These are phyloP conservation scores for Eumeta japonica DNA, from an alignment of 1,140 invertebrate species.

Conservation along the genomic window DNA sequence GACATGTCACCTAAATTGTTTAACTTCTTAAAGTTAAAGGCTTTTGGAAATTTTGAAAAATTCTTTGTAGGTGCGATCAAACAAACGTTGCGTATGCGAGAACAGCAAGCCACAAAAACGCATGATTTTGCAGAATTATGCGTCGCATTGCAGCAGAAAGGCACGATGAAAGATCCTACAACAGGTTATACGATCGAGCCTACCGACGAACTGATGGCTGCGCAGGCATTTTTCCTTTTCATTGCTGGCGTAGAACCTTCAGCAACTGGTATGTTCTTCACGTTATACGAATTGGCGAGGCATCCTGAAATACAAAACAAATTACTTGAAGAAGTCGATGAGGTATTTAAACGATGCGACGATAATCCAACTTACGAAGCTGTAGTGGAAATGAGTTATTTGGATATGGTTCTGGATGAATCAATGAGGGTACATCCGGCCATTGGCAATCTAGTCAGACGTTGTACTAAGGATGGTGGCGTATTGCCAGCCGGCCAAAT, in stretches of 20 bases:
- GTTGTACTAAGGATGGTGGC: conserved; percentile 15
- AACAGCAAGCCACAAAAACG: conserved; percentile 16
- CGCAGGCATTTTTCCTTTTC: conserved; percentile 45
- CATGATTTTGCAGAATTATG: conserved; percentile 31
- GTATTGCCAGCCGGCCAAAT: conserved; percentile 24
- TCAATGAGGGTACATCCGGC: conserved; percentile 50
- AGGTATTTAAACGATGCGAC: conserved; percentile 30
- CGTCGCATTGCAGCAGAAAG: conserved; percentile 20
- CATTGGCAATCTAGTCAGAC: conserved; percentile 14
- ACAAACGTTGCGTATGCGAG: conserved; percentile 16
- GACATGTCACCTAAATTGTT: conserved; percentile 9
- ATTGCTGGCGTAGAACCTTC: conserved; percentile 65
- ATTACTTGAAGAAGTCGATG: conserved; percentile 59
- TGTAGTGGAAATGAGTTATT: conserved; percentile 32
- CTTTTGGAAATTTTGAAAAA: conserved; percentile 20
- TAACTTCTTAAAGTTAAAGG: conserved; percentile 14
- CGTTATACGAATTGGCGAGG: conserved; percentile 50
- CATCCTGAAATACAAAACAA: conserved; percentile 56
- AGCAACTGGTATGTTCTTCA: conserved; percentile 52
- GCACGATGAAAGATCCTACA: conserved; percentile 15
- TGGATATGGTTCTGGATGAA: conserved; percentile 44
- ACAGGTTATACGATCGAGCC: conserved; percentile 21
- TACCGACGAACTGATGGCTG: conserved; percentile 29
- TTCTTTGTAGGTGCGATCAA: conserved; percentile 26
- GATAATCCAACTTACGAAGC: conserved; percentile 30